A percentile compares a stretch with the other conserved stretches of the same genome.
Evolutionary conservation across 2,797 vertebrate species (phyloP).

Genomic region (Anomalospiza imberbis): DNA sequence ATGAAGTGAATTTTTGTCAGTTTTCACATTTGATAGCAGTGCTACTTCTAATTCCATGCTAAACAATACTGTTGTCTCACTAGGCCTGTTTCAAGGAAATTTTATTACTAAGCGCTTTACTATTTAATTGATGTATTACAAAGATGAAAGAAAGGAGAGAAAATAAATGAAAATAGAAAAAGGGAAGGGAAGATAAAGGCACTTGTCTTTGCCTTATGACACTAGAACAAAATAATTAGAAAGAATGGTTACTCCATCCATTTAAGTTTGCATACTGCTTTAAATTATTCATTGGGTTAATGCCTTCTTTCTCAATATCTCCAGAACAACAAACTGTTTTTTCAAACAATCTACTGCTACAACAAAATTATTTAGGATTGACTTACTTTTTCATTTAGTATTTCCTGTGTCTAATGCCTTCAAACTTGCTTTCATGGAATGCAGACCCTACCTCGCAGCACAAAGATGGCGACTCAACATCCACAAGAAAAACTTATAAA

Average conservation of each 20-base stretch:
- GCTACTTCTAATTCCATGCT: not conserved
- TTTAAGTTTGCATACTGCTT: not conserved
- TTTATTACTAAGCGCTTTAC: not conserved
- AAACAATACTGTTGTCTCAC: not conserved
- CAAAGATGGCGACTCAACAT: not conserved
- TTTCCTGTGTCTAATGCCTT: not conserved
- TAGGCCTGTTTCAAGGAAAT: not conserved
- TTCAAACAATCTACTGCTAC: slow-evolving; percentile 16
- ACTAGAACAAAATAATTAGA: slow-evolving; percentile 24
- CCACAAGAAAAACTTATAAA: not conserved
- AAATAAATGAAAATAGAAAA: not conserved
- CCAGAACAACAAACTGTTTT: not conserved
- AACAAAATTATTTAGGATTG: slow-evolving; percentile 11
- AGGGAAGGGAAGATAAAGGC: not conserved
- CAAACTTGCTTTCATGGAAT: not conserved
- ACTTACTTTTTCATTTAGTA: slow-evolving; percentile 47
- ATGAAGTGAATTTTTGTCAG: not conserved
- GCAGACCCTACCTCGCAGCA: not conserved
- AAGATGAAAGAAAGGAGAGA: not conserved
- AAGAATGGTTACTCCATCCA: slow-evolving; percentile 19
- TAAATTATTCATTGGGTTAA: slow-evolving; percentile 32
- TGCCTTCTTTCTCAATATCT: slow-evolving; percentile 12
- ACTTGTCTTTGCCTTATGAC: not conserved
- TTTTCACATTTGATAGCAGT: not conserved
- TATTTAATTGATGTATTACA: not conserved